These are phyloP conservation scores for Verasper variegatus DNA, from an alignment of 2,113 vertebrate genomes.

Conservation along the genomic window DNA sequence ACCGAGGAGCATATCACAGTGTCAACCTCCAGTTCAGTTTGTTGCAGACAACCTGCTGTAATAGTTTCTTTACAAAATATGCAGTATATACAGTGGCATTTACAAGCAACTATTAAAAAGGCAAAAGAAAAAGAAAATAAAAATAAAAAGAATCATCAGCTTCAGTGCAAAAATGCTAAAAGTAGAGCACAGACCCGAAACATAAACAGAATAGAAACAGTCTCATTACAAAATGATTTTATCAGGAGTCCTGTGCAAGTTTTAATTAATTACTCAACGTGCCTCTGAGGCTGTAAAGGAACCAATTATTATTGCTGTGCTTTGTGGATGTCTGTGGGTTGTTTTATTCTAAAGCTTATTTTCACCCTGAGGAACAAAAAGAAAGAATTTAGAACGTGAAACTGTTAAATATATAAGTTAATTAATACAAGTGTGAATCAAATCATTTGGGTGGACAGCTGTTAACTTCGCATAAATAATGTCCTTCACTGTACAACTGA, in stretches of 20 bases:
- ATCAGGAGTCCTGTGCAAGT: constrained; percentile 26
- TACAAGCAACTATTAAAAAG: constrained; percentile 69
- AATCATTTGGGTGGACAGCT: constrained; percentile 3
- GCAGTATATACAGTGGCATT: constrained; percentile 78
- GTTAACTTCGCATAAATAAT: constrained; percentile 28
- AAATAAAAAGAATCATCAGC: constrained; percentile 35
- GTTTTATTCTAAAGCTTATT: constrained; percentile 72
- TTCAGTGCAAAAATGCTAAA: constrained; percentile 77
- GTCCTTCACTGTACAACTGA: constrained; percentile 6
- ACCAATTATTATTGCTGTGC: constrained; percentile 80
- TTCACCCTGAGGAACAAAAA: constrained; percentile 80
- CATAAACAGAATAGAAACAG: constrained; percentile 50
- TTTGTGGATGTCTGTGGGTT: constrained; percentile 50
- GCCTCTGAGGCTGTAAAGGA: constrained; percentile 44
- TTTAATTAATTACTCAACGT: constrained; percentile 24
- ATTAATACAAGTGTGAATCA: constrained; percentile 13
- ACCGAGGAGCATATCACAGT: constrained; percentile 38
- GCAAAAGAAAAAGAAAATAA: constrained; percentile 28
- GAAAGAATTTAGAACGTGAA: constrained; percentile 52
- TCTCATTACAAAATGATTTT: constrained; percentile 56
- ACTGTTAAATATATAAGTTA: constrained; percentile 38
- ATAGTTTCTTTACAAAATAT: constrained; percentile 76
- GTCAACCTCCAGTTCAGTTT: constrained; percentile 47
- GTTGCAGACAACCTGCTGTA: constrained; percentile 50
- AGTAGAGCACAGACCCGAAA: constrained; percentile 53